A percentile compares a stretch with the other conserved stretches of the same genome.
phyloP scores from a whole-genome alignment of 1,140 invertebrate genomes.

The Drosophila virilis region DNA sequence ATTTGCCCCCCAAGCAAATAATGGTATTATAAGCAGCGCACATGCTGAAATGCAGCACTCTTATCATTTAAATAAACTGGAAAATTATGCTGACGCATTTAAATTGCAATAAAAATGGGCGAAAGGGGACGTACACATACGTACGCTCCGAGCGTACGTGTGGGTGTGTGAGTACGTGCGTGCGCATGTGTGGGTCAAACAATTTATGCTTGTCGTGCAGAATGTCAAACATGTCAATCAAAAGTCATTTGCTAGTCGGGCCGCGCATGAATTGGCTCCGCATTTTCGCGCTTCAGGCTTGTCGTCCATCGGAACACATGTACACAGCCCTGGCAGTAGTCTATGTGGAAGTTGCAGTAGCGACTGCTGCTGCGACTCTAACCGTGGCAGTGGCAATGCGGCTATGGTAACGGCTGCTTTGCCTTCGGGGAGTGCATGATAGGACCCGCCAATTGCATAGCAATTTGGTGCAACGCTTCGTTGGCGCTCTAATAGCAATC shows the following conservation, averaged over 20 bases:
- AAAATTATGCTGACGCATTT: slow-evolving; percentile 78
- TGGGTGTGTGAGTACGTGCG: slow-evolving; percentile 1
- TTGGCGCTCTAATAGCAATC: slow-evolving; percentile 48
- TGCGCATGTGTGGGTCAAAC: slow-evolving; percentile 30
- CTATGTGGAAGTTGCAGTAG: not conserved
- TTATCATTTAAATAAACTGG: slow-evolving; percentile 52
- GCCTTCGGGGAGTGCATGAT: slow-evolving; percentile 38
- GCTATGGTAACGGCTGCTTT: slow-evolving; percentile 11
- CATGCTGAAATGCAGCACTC: slow-evolving; percentile 5
- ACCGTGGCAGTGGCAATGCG: no score
- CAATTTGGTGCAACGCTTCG: slow-evolving; percentile 53
- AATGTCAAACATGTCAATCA: slow-evolving; percentile 83
- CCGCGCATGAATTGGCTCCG: slow-evolving; percentile 52
- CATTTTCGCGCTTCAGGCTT: slow-evolving; percentile 34
- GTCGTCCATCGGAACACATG: slow-evolving; percentile 49
- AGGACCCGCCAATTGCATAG: slow-evolving; percentile 58
- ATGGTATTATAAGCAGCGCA: slow-evolving; percentile 21
- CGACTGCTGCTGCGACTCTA: slow-evolving; percentile 1
- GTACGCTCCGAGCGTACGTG: not conserved
- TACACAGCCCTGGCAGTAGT: slow-evolving; percentile 5
- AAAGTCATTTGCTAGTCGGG: slow-evolving; percentile 73
- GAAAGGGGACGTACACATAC: not conserved
- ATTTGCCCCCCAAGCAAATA: slow-evolving; percentile 27
- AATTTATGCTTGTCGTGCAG: slow-evolving; percentile 77
- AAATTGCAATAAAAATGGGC: slow-evolving; percentile 70